Evolutionary conservation across 2,113 vertebrate species (phyloP).

Genomic region (Gavialis gangeticus): DNA sequence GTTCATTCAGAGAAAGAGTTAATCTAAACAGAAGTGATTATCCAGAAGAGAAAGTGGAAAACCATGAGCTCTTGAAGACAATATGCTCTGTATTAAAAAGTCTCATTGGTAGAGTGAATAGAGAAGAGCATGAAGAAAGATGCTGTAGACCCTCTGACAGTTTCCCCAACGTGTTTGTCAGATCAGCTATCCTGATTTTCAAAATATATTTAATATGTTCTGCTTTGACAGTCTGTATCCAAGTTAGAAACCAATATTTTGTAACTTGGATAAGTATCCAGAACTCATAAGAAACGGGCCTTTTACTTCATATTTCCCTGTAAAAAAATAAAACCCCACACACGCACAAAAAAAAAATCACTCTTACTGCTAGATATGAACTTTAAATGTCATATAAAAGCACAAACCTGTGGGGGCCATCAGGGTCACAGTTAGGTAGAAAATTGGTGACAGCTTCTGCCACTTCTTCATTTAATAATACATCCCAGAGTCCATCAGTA

Average conservation of each 20-base stretch:
- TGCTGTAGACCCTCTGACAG: background rate
- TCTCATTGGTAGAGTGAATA: background rate
- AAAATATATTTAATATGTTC: background rate
- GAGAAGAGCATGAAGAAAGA: background rate
- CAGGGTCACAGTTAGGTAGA: constrained; percentile 95
- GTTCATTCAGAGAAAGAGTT: background rate
- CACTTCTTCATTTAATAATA: constrained; percentile 95
- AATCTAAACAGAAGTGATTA: background rate
- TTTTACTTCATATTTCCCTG: background rate
- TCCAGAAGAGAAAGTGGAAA: background rate
- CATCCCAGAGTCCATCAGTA: constrained; percentile 98
- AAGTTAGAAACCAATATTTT: background rate
- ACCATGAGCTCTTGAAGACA: background rate
- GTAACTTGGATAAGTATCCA: background rate
- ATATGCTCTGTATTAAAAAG: background rate
- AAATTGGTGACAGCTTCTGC: constrained; percentile 91
- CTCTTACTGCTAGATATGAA: background rate
- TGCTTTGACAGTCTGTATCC: background rate
- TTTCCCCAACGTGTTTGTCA: background rate
- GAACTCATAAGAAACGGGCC: background rate
- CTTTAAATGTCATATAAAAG: background rate
- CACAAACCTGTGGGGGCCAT: constrained; percentile 94
- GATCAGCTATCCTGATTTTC: background rate
- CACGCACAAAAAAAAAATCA: background rate
- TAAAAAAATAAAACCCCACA: background rate